Evolutionary conservation across 2,888 invertebrate species (phyloP).

Genomic region (Diaprepes abbreviatus): DNA sequence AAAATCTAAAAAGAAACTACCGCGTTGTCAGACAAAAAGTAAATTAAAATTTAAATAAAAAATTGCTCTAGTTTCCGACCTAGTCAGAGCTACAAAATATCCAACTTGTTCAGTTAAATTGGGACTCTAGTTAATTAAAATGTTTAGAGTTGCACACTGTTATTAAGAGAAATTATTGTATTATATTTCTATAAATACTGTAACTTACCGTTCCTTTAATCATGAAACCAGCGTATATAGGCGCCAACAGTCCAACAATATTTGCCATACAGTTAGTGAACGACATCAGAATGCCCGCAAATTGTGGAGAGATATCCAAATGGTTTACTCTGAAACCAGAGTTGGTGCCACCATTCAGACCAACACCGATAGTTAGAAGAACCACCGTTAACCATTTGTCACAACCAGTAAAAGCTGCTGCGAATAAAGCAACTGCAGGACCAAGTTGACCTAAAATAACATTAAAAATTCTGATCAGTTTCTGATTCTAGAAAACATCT

Average conservation of each 20-base stretch:
- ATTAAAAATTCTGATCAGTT: too few relatives aligned
- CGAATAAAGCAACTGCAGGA: slow-evolving; percentile 84
- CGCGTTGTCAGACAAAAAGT: too few relatives aligned
- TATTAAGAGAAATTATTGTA: too few relatives aligned
- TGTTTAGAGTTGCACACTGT: too few relatives aligned
- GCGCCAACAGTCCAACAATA: slow-evolving; percentile 87
- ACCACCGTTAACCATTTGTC: slow-evolving; percentile 83
- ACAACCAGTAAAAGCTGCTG: slow-evolving; percentile 89
- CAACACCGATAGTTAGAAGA: slow-evolving; percentile 85
- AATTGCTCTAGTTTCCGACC: too few relatives aligned
- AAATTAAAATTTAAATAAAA: too few relatives aligned
- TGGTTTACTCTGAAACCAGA: slow-evolving; percentile 90
- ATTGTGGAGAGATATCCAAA: slow-evolving; percentile 89
- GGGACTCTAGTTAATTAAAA: too few relatives aligned
- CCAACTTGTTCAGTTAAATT: too few relatives aligned
- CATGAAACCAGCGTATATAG: slow-evolving; percentile 86
- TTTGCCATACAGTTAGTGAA: slow-evolving; percentile 92
- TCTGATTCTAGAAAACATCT: too few relatives aligned
- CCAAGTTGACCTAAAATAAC: slow-evolving; percentile 80
- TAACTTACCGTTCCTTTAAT: slow-evolving; percentile 78
- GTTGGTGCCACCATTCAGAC: slow-evolving; percentile 90
- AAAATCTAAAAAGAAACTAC: too few relatives aligned
- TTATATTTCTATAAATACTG: too few relatives aligned
- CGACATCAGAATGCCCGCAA: slow-evolving; percentile 91
- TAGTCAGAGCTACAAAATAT: too few relatives aligned